Percentiles rank a stretch among this genome's conserved stretches.
Conservation (phyloP, 2,888 invertebrate genomes). For the Phania funesta region DNA sequence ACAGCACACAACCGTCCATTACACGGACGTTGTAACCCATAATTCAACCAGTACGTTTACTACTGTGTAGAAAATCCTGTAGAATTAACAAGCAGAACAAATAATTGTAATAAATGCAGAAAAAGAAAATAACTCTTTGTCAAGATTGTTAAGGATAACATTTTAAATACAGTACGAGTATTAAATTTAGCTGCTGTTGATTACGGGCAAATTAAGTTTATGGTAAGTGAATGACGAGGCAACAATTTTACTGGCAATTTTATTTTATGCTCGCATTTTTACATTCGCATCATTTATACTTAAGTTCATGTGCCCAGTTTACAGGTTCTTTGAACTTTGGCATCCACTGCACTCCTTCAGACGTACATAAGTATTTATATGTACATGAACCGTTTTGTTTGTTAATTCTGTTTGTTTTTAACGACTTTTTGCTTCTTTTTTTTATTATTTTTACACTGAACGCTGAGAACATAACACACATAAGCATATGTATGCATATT, state of each 20-base stretch:
- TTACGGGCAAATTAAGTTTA: conserved; percentile 28
- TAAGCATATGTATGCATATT: background rate
- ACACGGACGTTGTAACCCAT: background rate
- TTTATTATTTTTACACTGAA: background rate
- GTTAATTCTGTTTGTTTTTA: conserved; percentile 36
- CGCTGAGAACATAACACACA: background rate
- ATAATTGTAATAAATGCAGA: background rate
- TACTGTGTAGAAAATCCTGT: background rate
- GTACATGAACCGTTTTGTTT: conserved; percentile 35
- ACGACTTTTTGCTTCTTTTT: conserved; percentile 15
- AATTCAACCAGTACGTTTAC: background rate
- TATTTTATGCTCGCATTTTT: conserved; percentile 37
- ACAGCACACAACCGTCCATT: conserved; percentile 35
- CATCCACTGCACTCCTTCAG: conserved; percentile 50
- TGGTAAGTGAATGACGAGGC: conserved; percentile 18
- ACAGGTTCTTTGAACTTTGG: conserved; percentile 64
- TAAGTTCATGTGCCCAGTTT: conserved; percentile 45
- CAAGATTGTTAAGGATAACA: conserved; percentile 13
- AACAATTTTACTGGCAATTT: conserved; percentile 27
- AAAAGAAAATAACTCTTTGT: conserved; percentile 12
- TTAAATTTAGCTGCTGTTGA: conserved; percentile 40
- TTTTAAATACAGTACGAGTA: background rate
- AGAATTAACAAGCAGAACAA: conserved; percentile 3
- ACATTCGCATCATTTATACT: conserved; percentile 18
- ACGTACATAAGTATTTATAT: too few relatives aligned